Base-by-base conservation (phyloP, 2,888 invertebrate genomes). In the Caenorhabditis sp. region DNA sequence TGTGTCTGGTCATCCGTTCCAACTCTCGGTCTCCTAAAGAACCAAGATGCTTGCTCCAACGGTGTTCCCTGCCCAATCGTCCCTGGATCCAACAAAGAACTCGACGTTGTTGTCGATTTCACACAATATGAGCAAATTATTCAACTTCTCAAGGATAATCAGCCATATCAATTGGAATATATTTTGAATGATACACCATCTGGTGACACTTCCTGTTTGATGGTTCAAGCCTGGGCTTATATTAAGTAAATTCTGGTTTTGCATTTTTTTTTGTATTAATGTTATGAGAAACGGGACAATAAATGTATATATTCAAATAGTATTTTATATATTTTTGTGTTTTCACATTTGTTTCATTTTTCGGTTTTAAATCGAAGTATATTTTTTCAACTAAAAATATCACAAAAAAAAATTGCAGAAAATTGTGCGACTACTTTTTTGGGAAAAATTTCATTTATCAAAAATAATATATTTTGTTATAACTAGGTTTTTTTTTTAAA, bases 21-120 rank as follows among this genome's bases (percentile, higher is more conserved):
- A 56, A 84, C 84, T 54, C 67, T 83, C 26, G 83, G 82, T 49
- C 64, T 83, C 21, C 61, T 83, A 70, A 81, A 74, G 59, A 60
- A 74, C 52, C 67, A 69, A 8, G 66, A 70, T 26, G 76, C 76
- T 14, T 78, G 78, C 62, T 56, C 57, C 5, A 54, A 76, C 61
- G 76, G 78, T 26, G 70, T 78, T 8, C 78, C 78, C 31, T 78
- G 78, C 63, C 78, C 78, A 49, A 63, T 77, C n/a, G 36, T 53
- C 0, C 61, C 71, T 20, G 73, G 73, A 52, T 62, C 12, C 26
- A 20, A 53, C 14, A 68, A 77, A 31, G 63, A 61, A 20, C 62
- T 76, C 57, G 57, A 63, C 23, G 69, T 78, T 12, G 63, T 60
- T 27, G 65, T 78, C 49, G 76, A 78, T 60, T 78, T 78, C 65